These are phyloP conservation scores for Phallusia fumigata DNA, from an alignment of 23 tunicate genomes.

Conservation along the genomic window DNA sequence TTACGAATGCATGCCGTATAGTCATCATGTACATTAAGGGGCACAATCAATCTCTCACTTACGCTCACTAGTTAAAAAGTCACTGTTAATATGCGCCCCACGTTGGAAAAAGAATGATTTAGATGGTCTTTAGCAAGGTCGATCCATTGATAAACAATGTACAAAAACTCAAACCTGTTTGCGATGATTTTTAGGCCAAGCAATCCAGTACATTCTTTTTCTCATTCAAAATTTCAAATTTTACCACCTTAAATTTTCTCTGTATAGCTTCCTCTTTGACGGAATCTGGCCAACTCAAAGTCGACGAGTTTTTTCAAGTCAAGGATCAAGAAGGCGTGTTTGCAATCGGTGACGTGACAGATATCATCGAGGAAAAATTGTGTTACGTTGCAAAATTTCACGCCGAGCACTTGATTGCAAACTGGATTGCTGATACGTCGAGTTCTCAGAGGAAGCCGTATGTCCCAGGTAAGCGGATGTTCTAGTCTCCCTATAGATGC, in stretches of 20 bases:
- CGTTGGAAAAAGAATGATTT: too few relatives aligned
- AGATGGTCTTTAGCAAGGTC: too few relatives aligned
- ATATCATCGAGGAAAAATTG: slow-evolving; percentile 45
- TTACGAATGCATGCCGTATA: too few relatives aligned
- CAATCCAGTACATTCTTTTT: not conserved
- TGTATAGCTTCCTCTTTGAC: slow-evolving; percentile 10
- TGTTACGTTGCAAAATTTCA: slow-evolving; percentile 23
- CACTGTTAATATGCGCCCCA: too few relatives aligned
- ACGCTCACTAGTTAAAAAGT: too few relatives aligned
- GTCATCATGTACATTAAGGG: too few relatives aligned
- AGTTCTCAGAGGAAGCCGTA: not conserved
- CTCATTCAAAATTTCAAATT: not conserved
- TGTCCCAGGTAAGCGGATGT: not conserved
- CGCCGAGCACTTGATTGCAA: not conserved
- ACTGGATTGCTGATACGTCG: not conserved
- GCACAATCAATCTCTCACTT: too few relatives aligned
- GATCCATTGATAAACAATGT: too few relatives aligned
- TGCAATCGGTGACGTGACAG: slow-evolving; percentile 41
- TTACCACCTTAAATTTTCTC: not conserved
- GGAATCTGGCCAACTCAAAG: slow-evolving; percentile 36
- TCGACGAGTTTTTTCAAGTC: slow-evolving; percentile 32
- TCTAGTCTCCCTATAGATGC: too few relatives aligned
- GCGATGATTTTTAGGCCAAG: not conserved
- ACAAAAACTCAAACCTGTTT: too few relatives aligned
- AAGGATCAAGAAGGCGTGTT: slow-evolving; percentile 18